Evolutionary conservation across 2,113 vertebrate species (phyloP).

Genomic region (Nyctibius bracteatus): DNA sequence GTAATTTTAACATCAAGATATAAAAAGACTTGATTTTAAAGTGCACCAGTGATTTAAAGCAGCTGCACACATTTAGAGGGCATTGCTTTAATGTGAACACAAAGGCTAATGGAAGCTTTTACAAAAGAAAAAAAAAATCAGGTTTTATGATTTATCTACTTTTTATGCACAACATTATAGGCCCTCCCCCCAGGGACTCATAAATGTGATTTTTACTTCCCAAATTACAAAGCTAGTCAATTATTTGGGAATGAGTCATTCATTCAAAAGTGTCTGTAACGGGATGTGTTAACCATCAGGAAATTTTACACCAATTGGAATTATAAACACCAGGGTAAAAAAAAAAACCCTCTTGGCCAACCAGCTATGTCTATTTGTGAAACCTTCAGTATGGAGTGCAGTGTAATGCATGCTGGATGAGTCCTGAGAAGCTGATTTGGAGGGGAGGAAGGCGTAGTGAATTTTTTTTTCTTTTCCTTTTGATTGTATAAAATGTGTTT

Average conservation of each 20-base stretch:
- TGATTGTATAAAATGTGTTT: constrained; percentile 36
- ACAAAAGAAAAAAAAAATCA: constrained; percentile 65
- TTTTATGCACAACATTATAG: constrained; percentile 77
- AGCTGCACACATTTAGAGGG: constrained; percentile 65
- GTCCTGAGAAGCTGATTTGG: neutral
- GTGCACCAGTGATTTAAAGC: constrained; percentile 57
- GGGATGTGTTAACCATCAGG: constrained; percentile 82
- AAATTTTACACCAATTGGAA: constrained; percentile 83
- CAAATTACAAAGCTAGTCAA: constrained; percentile 79
- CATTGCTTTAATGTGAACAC: constrained; percentile 47
- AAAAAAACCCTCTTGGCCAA: constrained; percentile 27
- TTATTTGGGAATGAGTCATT: constrained; percentile 79
- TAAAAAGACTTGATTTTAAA: constrained; percentile 67
- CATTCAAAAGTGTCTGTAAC: constrained; percentile 73
- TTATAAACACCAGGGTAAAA: constrained; percentile 80
- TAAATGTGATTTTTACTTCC: constrained; percentile 81
- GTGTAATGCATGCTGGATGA: neutral
- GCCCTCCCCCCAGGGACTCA: constrained; percentile 65
- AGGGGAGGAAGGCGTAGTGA: neutral
- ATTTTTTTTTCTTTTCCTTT: neutral
- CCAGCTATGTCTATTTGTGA: constrained; percentile 41
- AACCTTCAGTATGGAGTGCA: neutral
- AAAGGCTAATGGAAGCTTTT: constrained; percentile 76
- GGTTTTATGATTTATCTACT: constrained; percentile 81
- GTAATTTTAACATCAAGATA: constrained; percentile 74